Evolutionary conservation across 2,797 vertebrate species (phyloP), one percentile per base, ranked within the genome.

Genomic region (Sebastes umbrosus): DNA sequence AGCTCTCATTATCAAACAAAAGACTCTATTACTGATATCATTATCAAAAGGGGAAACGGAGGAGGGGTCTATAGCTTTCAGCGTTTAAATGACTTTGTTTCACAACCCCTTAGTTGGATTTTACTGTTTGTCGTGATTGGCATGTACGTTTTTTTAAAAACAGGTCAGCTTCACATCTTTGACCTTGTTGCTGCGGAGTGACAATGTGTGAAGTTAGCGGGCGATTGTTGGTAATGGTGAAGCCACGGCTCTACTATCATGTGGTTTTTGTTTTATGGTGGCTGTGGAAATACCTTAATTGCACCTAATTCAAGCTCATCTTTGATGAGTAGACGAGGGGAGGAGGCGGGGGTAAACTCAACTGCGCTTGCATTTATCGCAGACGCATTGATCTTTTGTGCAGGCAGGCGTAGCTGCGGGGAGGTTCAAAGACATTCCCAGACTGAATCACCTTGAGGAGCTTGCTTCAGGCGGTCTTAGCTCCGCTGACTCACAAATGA

Each of bases 1-100:
- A 86, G 70, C 87, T 86, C 92, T 93, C 88, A 91, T 92, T 94
- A 95, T 92, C 90, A 91, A 87, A 94, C 91, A 94, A 94, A 94
- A 90, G 92, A 88, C 81, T 86, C 81, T 88, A 92, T 93, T 92
- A 91, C 84, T 90, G 90, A 93, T 94, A 94, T 95, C 74, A 92
- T 94, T 90, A 92, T 92, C 82, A 92, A 84, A 92, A 88, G 72
- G 73, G 85, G 83, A 85, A 79, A 65, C 6, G 27, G 80, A 71
- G 84, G 75, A 67, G 86, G 83, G 75, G 50, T 70, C 71, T 72
- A 52, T 50, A 80, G 84, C 85, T 81, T 84, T 82, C 87, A 80
- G 74, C 36, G 58, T 90, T 87, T 73, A 80, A 91, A 87, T 73
- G 34, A 88, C 87, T 92, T 93, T 87, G 85, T 90, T 90, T 89